phyloP scores from a whole-genome alignment of 2,888 invertebrate species.

The Anthrax anthrax region DNA sequence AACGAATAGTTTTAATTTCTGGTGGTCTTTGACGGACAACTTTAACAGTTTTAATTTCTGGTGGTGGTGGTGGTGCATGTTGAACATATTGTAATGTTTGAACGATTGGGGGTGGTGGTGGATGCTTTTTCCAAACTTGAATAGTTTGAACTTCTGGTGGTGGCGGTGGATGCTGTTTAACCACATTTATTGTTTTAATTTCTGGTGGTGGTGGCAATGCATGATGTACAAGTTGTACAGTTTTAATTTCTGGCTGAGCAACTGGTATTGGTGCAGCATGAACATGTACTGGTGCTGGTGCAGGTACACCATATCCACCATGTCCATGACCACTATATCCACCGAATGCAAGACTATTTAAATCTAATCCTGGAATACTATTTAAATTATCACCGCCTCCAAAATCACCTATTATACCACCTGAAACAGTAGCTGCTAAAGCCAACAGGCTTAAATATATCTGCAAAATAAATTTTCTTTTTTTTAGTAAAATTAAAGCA shows the following conservation, averaged over 20 bases:
- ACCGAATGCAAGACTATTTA: neutral
- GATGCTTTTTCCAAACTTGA: conserved; percentile 1
- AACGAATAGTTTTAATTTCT: neutral
- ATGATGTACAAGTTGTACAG: neutral
- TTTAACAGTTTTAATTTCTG: conserved; percentile 4
- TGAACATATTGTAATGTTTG: conserved; percentile 3
- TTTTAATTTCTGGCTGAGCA: neutral
- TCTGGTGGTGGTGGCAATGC: neutral
- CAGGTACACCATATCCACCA: neutral
- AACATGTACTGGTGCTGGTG: neutral
- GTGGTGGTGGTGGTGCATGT: conserved; percentile 4
- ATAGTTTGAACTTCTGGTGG: conserved; percentile 1
- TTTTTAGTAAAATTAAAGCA: too few species aligned
- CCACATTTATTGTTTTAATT: conserved; percentile 2
- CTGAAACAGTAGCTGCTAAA: neutral
- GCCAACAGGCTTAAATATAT: neutral
- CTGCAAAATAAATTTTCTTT: neutral
- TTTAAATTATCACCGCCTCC: neutral
- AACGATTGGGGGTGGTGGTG: conserved; percentile 1
- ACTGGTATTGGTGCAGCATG: neutral
- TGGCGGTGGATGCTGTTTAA: neutral
- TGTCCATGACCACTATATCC: neutral
- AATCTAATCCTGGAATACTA: neutral
- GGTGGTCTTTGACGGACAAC: neutral
- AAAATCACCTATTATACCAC: neutral